Base-by-base conservation (phyloP, 2,888 invertebrate genomes). In the Petrophora chlorosata region DNA sequence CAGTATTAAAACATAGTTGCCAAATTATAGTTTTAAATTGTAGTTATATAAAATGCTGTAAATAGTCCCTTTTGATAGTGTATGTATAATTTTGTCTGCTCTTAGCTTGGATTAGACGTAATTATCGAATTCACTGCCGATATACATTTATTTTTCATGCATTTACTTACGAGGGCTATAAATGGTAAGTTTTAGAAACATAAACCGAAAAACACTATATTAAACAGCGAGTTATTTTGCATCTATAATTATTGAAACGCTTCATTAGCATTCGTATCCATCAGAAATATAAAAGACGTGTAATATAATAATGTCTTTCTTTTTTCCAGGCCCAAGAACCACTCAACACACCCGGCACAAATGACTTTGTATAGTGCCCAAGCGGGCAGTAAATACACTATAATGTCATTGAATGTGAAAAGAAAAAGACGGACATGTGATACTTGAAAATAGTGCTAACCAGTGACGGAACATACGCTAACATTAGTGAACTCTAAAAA, bases 251-350 rank as follows among this genome's bases (percentile, higher is more conserved):
- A 56, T 54, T n/a, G n/a, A 45, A 48, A 49, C 52, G 63, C 60
- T 58, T 56, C 43, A n/a, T n/a, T n/a, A n/a, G n/a, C n/a, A n/a
- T n/a, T 41, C 5, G 26, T 51, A 51, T 42, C 22, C n/a, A 39
- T 47, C 42, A 44, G 33, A 39, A 39, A 13, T 26, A 43, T 12
- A 29, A 40, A 22, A 13, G 23, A 13, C 33, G 8, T 41, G 38
- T 48, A 33, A 34, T 3, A 25, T 67, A 59, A 64, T 60, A 16
- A 44, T 28, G 12, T 53, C 23, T 23, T 60, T 53, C 73, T 76
- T 82, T 64, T 78, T 93, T 92, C 8, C 92, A 96, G 96, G 95
- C 94, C 74, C 94, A 94, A 90, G 94, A 95, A 91, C 96, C 96
- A 63, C 92, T 96, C 79, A 96, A 94, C 70, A 93, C 93, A 82